Conservation (phyloP, 2,113 vertebrate species). For the Erinaceus europaeus region DNA sequence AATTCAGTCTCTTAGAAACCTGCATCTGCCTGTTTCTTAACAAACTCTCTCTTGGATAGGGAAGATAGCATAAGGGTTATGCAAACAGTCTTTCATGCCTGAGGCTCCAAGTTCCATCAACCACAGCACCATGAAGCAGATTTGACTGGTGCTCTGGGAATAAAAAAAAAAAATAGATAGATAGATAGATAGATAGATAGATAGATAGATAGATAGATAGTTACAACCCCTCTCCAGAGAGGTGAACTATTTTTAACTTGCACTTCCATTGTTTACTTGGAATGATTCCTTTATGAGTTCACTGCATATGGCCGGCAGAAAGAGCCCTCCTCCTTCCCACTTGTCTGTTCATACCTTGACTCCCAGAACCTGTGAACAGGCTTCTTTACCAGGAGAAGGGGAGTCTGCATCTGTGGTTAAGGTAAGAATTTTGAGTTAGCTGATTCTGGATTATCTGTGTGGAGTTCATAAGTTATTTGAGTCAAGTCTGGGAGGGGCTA, state of each 20-base stretch:
- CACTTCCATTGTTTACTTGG: not conserved
- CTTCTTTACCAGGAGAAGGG: not conserved
- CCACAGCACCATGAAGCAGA: no score
- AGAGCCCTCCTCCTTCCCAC: not conserved
- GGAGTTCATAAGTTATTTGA: not conserved
- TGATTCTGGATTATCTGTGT: not conserved
- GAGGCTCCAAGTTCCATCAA: no score
- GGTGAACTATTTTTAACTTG: not conserved
- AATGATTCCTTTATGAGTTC: not conserved
- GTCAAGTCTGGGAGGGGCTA: not conserved
- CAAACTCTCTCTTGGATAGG: not conserved
- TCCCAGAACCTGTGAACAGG: not conserved
- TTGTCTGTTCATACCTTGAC: not conserved
- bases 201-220: no score
- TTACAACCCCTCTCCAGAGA: not conserved
- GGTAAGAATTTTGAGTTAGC: not conserved
- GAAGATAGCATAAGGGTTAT: no score
- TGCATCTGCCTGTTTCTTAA: not conserved
- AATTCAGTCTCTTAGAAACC: no score
- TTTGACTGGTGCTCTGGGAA: no score
- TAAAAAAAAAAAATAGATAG: no score
- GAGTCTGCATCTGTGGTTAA: not conserved
- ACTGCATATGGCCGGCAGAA: not conserved
- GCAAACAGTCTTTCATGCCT: no score
- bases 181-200: no score